These are phyloP conservation scores for Ptychoptera contaminata DNA, from an alignment of 2,888 invertebrate species.

Conservation along the genomic window DNA sequence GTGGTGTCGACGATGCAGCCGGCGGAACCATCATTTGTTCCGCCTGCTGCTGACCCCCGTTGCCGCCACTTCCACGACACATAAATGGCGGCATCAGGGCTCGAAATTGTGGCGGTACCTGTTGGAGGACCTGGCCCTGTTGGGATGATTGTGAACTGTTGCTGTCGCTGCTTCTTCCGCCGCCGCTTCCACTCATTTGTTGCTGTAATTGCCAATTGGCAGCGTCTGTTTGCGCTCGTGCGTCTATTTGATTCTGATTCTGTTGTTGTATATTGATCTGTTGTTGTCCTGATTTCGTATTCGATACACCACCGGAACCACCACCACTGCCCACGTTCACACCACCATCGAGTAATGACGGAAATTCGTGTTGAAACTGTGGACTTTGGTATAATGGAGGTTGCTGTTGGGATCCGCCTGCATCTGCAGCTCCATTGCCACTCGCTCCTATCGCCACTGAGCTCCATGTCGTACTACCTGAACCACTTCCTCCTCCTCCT, in stretches of 20 bases:
- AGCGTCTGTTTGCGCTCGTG: conserved; percentile 23
- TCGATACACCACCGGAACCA: conserved; percentile 4
- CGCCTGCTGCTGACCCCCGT: not conserved
- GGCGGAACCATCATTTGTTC: not conserved
- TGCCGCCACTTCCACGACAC: conserved; percentile 21
- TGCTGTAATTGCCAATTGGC: conserved; percentile 22
- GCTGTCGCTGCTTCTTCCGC: conserved; percentile 19
- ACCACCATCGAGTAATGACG: conserved; percentile 52
- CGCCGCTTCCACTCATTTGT: conserved; percentile 30
- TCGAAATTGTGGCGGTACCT: conserved; percentile 50
- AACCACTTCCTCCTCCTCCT: too few relatives aligned
- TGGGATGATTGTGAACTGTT: conserved; percentile 16
- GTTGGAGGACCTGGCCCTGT: conserved; percentile 36
- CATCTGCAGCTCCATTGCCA: conserved; percentile 9
- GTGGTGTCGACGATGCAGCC: conserved; percentile 17
- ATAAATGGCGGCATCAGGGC: conserved; percentile 68
- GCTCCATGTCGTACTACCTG: conserved; percentile 43
- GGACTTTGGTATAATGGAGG: conserved; percentile 64
- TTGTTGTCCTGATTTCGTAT: conserved; percentile 9
- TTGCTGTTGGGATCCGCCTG: conserved; percentile 22
- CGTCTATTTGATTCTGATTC: conserved; percentile 11
- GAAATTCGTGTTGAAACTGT: conserved; percentile 94
- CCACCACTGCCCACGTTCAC: conserved; percentile 7
- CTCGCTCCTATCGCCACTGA: conserved; percentile 39
- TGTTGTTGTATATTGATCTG: conserved; percentile 16